These are phyloP conservation scores for Polypedilum vanderplanki DNA, from an alignment of 1,140 invertebrate genomes.

Conservation along the genomic window DNA sequence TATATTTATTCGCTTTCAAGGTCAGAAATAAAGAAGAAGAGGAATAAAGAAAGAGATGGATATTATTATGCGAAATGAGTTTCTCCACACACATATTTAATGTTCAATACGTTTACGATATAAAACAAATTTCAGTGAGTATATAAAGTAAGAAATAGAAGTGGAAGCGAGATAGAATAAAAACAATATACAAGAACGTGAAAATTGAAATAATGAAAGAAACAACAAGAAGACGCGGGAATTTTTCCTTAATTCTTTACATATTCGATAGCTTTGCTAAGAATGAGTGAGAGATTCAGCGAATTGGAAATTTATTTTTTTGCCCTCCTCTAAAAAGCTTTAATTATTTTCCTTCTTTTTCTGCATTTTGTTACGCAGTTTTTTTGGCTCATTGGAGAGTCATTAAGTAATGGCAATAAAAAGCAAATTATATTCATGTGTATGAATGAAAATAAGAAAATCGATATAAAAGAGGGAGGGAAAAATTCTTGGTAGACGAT, in stretches of 20 bases:
- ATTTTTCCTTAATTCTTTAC: constrained; percentile 6
- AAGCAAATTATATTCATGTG: background rate
- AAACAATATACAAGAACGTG: constrained; percentile 16
- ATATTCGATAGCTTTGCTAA: background rate
- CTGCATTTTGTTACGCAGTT: background rate
- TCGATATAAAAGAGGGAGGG: background rate
- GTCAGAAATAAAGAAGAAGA: constrained; percentile 5
- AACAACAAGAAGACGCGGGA: constrained; percentile 7
- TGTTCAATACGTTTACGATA: background rate
- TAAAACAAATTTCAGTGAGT: background rate
- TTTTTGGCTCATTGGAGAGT: background rate
- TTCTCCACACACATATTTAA: background rate
- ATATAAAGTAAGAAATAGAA: background rate
- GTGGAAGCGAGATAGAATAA: background rate
- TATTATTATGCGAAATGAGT: constrained; percentile 18
- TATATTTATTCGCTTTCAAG: background rate
- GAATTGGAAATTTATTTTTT: constrained; percentile 9
- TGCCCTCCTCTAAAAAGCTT: background rate
- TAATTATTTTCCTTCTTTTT: constrained; percentile 11
- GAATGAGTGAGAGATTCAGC: background rate
- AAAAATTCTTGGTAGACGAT: no score
- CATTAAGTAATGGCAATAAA: constrained; percentile 13
- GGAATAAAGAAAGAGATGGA: background rate
- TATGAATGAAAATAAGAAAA: background rate
- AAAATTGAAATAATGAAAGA: background rate